Evolutionary conservation across 2,113 vertebrate species (phyloP).

Genomic region (Siniperca knerii): DNA sequence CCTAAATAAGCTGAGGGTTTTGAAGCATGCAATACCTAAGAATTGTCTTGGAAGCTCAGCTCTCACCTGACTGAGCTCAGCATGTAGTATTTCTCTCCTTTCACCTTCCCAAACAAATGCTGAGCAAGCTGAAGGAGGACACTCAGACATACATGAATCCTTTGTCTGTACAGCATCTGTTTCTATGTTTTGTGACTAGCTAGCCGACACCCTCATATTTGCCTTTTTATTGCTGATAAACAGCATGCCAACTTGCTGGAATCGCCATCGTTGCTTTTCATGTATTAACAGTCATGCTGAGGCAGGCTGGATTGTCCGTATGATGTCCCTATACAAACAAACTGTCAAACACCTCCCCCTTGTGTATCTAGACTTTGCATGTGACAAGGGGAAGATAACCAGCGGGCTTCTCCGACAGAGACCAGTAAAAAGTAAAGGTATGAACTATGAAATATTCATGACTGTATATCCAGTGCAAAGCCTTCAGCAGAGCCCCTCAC

Average conservation of each 20-base stretch:
- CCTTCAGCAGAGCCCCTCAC: conserved; percentile 61
- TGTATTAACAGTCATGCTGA: conserved; percentile 57
- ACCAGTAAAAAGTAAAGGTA: conserved; percentile 62
- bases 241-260: conserved; percentile 33
- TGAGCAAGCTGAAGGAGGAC: conserved; percentile 50
- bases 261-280: conserved; percentile 39
- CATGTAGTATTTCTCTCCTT: conserved; percentile 45
- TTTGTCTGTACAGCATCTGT: conserved; percentile 39
- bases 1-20: conserved; percentile 23
- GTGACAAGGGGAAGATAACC: conserved; percentile 54
- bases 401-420: conserved; percentile 48
- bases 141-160: conserved; percentile 40
- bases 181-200: conserved; percentile 33
- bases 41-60: conserved; percentile 37
- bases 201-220: conserved; percentile 35
- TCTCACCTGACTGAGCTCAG: conserved; percentile 51
- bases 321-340: conserved; percentile 63
- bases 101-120: conserved; percentile 49
- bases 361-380: conserved; percentile 63
- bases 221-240: conserved; percentile 55
- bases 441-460: conserved; percentile 77
- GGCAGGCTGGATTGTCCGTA: conserved; percentile 50
- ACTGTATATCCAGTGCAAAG: conserved; percentile 52
- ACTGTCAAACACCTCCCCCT: conserved; percentile 46
- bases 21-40: conserved; percentile 33